Base-by-base conservation (phyloP, 2,888 invertebrate genomes). In the Agriopis leucophaearia region DNA sequence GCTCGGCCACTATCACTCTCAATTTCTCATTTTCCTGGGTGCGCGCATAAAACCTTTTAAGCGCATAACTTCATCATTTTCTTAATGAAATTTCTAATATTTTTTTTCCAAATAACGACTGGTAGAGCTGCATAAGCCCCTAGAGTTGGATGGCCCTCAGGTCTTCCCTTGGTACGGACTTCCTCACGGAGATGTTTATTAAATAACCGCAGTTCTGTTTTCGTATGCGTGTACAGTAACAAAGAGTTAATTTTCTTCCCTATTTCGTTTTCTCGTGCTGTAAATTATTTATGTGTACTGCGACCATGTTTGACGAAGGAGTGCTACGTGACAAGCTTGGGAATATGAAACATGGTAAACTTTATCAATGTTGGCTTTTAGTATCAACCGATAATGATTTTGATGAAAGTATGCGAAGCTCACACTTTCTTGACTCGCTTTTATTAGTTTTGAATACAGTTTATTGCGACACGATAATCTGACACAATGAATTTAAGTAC, bases 231-330 rank as follows among this genome's bases (percentile, higher is more conserved):
- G 72, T 64, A 70, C 71, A 76, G 69, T 71, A 81, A 84, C 81
- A 84, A 85, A 85, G 85, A 85, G 86, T 83, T 85, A 82, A 87
- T 84, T 85, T 77, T 76, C 79, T 79, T 77, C 73, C 73, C 60
- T 72, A 72, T 71, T 70, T 73, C 68, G 63, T 70, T 72, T 72
- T 74, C 74, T 73, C 64, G 42, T 59, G 66, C 55, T 73, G 67
- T 70, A 73, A 70, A 73, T 75, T 72, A 71, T 74, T 65, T 66
- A 72, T 62, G 51, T 63, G 70, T 66, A 63, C 62, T 66, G 61
- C 58, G 60, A 65, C 69, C 69, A 71, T 56, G 50, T 52, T 57
- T 70, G 56, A 66, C 45, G 52, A 64, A 71, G 48, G 52, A 52
- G 51, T 45, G 59, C 7, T 13, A 55, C 55, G 55, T 55, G 55